Evolutionary conservation across 2,113 vertebrate genomes (phyloP).

Genomic region (Mionectes macconnelli): DNA sequence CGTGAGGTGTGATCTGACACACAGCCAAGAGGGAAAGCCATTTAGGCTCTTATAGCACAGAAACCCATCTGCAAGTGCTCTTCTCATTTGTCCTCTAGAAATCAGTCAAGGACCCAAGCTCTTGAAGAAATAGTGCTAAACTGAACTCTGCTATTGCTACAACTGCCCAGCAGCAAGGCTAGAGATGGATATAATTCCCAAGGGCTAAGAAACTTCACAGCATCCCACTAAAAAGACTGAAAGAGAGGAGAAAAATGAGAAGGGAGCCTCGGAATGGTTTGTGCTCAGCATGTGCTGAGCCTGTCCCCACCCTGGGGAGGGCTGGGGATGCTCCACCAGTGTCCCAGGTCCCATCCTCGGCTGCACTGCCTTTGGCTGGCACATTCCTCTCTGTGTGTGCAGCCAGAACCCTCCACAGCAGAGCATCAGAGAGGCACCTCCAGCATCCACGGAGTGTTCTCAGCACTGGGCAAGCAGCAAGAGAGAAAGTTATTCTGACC

Average conservation of each 20-base stretch:
- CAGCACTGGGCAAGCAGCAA: neutral
- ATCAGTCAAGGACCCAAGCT: conserved; percentile 21
- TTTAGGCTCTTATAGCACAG: neutral
- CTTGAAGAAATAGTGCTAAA: conserved; percentile 4
- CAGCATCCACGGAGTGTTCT: neutral
- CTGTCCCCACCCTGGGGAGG: neutral
- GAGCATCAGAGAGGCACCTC: neutral
- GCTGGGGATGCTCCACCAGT: neutral
- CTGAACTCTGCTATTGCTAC: neutral
- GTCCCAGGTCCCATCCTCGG: neutral
- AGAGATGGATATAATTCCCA: neutral
- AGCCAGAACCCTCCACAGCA: neutral
- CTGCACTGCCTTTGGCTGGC: neutral
- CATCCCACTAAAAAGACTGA: neutral
- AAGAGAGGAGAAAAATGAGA: neutral
- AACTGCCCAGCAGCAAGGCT: neutral
- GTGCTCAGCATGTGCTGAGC: neutral
- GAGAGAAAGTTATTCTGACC: neutral
- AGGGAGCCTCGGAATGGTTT: neutral
- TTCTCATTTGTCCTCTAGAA: conserved; percentile 43
- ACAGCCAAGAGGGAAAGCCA: conserved; percentile 2
- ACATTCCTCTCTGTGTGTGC: neutral
- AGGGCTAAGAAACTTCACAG: neutral
- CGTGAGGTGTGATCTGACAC: conserved; percentile 5
- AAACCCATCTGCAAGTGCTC: conserved; percentile 16